Evolutionary conservation across 2,888 invertebrate species (phyloP), one percentile per base, ranked within the genome.

Genomic region (Caenorhabditis parvicauda): DNA sequence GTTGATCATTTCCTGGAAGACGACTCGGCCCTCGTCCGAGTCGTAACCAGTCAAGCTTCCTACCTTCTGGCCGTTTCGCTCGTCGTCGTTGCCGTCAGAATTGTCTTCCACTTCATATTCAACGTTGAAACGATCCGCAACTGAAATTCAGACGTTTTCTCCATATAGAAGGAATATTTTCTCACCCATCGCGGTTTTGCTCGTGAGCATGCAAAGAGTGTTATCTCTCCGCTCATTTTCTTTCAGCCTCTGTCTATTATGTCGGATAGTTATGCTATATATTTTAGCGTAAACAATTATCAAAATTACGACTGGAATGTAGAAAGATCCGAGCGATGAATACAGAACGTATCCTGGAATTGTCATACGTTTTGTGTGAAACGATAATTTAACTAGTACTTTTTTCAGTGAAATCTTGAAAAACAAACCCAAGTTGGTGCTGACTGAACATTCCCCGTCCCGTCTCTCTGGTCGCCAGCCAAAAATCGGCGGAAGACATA

Each of bases 261-360:
- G 80, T 39, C 74, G 61, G n/a, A 73, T 73, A 5, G 80, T 79
- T 42, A 80, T 78, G 45, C 67, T 64, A 67, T 71, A 79, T 59
- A 80, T 80, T 54, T 78, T 74, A 37, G 75, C 76, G 66, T 80
- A 80, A n/a, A 80, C 79, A 25, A 75, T 67, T 38, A 80, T 66
- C 41, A 80, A 59, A 47, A 80, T 75, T 53, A 94, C 91, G 81
- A 93, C 92, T 64, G 98, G 96, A 83, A 98, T 92, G 87, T 93
- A 98, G 87, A 98, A 98, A 81, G 95, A 96, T 76, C 96, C 96
- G 79, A 94, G 87, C 21, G 95, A 92, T 21, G 95, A 96, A 85
- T 96, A 98, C 59, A 96, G 86, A 81, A 96, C 95, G 86, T 98
- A 96, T 68, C 95, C 68, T 68, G 57, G 42, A 68, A 59, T n/a